Evolutionary conservation across 2,888 invertebrate genomes (phyloP).

Genomic region (Melipona bicolor): DNA sequence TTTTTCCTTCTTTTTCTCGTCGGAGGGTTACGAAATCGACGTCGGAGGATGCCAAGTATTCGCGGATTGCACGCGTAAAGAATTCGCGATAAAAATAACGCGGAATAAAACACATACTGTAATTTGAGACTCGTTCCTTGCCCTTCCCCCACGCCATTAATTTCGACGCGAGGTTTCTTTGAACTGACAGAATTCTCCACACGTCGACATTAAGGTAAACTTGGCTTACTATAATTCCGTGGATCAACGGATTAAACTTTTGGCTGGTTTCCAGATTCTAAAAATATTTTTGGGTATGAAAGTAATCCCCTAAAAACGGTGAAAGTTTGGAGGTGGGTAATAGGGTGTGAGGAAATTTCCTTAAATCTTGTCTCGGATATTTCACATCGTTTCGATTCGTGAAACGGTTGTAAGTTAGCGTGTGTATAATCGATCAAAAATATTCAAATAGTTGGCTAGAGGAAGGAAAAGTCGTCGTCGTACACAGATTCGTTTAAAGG

Average conservation of each 20-base stretch:
- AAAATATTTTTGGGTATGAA: not conserved
- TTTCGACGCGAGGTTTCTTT: not conserved
- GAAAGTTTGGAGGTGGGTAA: not conserved
- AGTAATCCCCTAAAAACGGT: not conserved
- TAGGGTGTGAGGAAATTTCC: too few species aligned
- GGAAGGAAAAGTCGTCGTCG: not conserved
- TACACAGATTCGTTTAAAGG: conserved; percentile 10
- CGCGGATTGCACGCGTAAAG: not conserved
- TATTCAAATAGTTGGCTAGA: not conserved
- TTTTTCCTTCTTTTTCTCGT: too few species aligned
- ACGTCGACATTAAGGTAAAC: not conserved
- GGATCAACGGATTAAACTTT: not conserved
- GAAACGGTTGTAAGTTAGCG: not conserved
- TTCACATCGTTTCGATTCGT: not conserved
- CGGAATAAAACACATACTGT: not conserved
- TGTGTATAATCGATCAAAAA: not conserved
- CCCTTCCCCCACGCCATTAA: not conserved
- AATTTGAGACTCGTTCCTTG: not conserved
- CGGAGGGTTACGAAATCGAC: not conserved
- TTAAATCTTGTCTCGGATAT: not conserved
- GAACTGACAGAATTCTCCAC: not conserved
- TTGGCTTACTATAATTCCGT: too few species aligned
- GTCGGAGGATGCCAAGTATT: not conserved
- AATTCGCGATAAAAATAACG: not conserved
- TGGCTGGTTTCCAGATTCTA: conserved; percentile 2